Conservation (phyloP, 2,797 vertebrate species). For the Mallotus villosus region DNA sequence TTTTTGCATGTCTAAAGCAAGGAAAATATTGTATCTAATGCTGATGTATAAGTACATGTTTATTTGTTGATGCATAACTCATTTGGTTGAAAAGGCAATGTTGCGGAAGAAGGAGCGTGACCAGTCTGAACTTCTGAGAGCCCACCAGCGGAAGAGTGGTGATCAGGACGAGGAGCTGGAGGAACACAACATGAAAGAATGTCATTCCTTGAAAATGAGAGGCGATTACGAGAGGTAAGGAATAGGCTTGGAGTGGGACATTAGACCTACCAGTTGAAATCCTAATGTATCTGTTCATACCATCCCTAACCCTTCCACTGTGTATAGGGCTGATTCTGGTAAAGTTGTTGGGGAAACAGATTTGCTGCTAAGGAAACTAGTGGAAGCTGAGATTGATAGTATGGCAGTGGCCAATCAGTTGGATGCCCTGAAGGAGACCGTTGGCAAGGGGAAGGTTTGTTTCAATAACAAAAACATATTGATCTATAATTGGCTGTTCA, state of each 20-base stretch:
- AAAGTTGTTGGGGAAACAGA: slow-evolving; percentile 75
- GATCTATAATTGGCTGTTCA: background rate
- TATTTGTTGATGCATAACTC: background rate
- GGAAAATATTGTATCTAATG: no score
- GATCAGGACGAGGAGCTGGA: slow-evolving; percentile 80
- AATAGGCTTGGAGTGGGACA: no score
- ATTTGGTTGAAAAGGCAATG: slow-evolving; percentile 44
- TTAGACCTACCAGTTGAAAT: background rate
- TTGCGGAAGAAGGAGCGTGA: slow-evolving; percentile 55
- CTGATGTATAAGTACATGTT: background rate
- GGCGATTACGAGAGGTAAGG: slow-evolving; percentile 63
- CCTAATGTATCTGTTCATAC: background rate
- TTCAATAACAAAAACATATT: background rate
- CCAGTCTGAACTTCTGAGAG: slow-evolving; percentile 65
- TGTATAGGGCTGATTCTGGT: slow-evolving; percentile 72
- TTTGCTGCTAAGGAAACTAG: slow-evolving; percentile 81
- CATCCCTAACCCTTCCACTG: background rate
- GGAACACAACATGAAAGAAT: slow-evolving; percentile 71
- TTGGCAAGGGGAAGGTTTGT: slow-evolving; percentile 77
- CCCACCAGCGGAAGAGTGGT: slow-evolving; percentile 67
- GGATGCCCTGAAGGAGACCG: slow-evolving; percentile 76
- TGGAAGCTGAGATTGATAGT: slow-evolving; percentile 87
- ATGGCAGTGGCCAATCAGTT: slow-evolving; percentile 86
- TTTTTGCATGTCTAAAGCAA: background rate
- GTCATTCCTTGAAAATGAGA: slow-evolving; percentile 76